Evolutionary conservation across 2,888 invertebrate genomes (phyloP).

Genomic region (Latrodectus elegans): DNA sequence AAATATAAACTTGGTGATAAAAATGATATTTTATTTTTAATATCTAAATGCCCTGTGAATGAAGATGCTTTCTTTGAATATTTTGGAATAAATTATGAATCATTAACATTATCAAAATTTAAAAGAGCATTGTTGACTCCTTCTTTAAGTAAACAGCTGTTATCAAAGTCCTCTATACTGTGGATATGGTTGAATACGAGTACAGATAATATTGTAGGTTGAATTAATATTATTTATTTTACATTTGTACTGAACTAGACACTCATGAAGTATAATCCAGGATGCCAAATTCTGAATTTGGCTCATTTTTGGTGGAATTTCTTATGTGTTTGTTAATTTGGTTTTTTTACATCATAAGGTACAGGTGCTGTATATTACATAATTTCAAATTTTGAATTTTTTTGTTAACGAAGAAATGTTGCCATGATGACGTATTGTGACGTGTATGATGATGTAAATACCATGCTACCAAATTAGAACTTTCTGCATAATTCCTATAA

Average conservation of each 20-base stretch:
- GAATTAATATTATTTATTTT: neutral
- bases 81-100: slow-evolving; percentile 34
- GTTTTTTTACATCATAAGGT: too few relatives aligned
- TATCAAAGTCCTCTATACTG: slow-evolving; percentile 31
- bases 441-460: too few relatives aligned
- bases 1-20: slow-evolving; percentile 9
- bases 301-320: too few relatives aligned
- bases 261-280: too few relatives aligned
- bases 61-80: slow-evolving; percentile 18
- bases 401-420: too few relatives aligned
- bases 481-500: too few relatives aligned
- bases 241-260: neutral
- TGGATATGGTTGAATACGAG: slow-evolving; percentile 45
- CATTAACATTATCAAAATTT: slow-evolving; percentile 15
- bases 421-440: too few relatives aligned
- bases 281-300: too few relatives aligned
- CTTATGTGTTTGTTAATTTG: too few relatives aligned
- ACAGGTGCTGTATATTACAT: too few relatives aligned
- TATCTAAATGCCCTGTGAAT: slow-evolving; percentile 33
- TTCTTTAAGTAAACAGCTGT: slow-evolving; percentile 26
- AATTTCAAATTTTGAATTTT: too few relatives aligned
- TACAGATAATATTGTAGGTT: slow-evolving; percentile 19
- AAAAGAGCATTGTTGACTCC: slow-evolving; percentile 26
- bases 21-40: slow-evolving; percentile 40
- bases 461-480: too few relatives aligned